Conservation (phyloP, 1,140 invertebrate genomes). For the Polypedilum pembai region DNA sequence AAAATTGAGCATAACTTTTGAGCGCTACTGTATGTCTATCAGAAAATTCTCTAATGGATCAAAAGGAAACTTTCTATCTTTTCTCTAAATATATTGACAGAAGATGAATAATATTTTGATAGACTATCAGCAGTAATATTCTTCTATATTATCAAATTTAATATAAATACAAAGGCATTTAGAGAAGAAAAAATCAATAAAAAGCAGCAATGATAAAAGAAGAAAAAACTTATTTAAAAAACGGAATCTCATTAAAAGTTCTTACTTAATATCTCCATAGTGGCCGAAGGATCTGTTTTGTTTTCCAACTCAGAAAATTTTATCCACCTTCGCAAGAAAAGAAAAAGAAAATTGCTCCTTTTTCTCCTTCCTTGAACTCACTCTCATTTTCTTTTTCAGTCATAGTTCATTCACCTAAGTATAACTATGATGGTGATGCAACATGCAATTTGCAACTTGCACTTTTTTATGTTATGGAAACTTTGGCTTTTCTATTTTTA, state of each 20-base stretch:
- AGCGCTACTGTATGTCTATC: no score
- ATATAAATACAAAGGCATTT: not conserved
- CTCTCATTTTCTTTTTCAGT: not conserved
- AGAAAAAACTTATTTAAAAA: not conserved
- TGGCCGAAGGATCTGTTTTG: not conserved
- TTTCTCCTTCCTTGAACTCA: not conserved
- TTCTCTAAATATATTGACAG: not conserved
- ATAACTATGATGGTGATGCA: not conserved
- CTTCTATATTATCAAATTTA: not conserved
- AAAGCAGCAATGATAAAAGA: not conserved
- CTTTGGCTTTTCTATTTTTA: not conserved
- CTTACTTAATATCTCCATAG: not conserved
- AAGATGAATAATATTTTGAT: not conserved
- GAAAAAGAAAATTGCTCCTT: not conserved
- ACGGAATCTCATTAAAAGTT: not conserved
- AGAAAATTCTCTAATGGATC: no score
- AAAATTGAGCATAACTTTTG: no score
- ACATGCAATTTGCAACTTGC: conserved; percentile 4
- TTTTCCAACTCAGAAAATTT: not conserved
- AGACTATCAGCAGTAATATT: not conserved
- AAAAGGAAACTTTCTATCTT: not conserved
- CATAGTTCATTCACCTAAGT: not conserved
- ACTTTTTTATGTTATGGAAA: not conserved
- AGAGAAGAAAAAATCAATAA: conserved; percentile 7
- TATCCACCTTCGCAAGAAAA: not conserved